Evolutionary conservation across 37 sponge, comb jelly and placozoan genomes (phyloP), one percentile per base, ranked within the genome.

Genomic region (Agelas oroides): DNA sequence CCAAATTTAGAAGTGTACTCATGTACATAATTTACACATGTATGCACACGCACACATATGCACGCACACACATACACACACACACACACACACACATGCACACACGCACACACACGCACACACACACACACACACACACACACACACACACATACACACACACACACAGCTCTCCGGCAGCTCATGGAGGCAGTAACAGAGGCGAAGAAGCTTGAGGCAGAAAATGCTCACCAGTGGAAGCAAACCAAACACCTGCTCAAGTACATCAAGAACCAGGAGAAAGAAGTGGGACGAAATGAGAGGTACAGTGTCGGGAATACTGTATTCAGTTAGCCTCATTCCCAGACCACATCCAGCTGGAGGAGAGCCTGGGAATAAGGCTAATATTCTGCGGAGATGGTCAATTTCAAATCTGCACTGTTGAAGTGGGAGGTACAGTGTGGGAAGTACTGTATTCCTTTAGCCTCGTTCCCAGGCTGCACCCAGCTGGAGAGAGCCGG

Each of bases 211-310:
- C 55, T 86, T 58, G 86, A 85, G 37, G 54, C 76, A 24, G 94
- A 93, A 69, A 73, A 65, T 33, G 71, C 78, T 8, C 83, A 93
- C 73, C 82, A 86, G 19, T 83, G 94, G 83, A 85, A 59, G 57
- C 87, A 89, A 32, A 82, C 80, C n/a, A 93, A 89, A 71, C 81
- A 86, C n/a, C 83, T 89, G 21, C 80, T 85, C 63, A 84, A 78
- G 62, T 92, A 81, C 77, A 70, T 92, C 65, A 84, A 85, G 82
- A 62, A 74, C 46, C 89, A 92, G 55, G 86, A 92, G 67, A 84
- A 64, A 33, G 89, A 92, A 67, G 76, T 71, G 16, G 36, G 59
- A 24, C 79, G 59, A 30, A 85, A 84, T 17, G 93, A 92, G 54
- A 88, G 65, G 93, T 92, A n/a, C n/a, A n/a, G n/a, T n/a, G n/a